Evolutionary conservation across 2,797 vertebrate genomes (phyloP), one percentile per base, ranked within the genome.

Genomic region (Tapera naevia): DNA sequence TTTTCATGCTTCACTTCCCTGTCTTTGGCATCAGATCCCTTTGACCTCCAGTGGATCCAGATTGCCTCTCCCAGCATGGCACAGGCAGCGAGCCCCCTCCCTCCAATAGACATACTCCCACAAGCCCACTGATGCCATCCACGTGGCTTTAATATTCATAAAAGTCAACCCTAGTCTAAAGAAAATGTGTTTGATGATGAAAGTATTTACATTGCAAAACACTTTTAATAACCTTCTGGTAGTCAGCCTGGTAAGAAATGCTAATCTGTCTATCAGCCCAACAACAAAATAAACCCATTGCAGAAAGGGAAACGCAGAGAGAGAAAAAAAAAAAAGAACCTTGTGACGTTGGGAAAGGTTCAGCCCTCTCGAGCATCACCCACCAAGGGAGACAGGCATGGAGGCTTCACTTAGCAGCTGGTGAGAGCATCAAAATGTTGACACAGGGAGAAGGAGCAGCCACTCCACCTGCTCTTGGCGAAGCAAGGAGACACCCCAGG

Each of bases 171-270:
- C 45, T 41, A 69, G 85, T 92, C 88, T 95, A 92, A 95, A 93
- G 96, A 93, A 96, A 96, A 91, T 25, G 81, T 78, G 81, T 61
- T 67, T 75, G 93, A 93, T 93, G 96, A 93, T 72, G 84, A 91
- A 93, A 92, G 93, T 95, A 96, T 97, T 97, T 97, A 96, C 96
- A 97, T 95, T 97, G 94, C 89, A 97, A 96, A 95, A 96, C 82
- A 88, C 73, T 94, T 94, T 62, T 94, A 96, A 96, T 96, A 97
- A 96, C 87, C 88, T 87, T 92, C 92, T 8, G 32, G 86, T 84
- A 94, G 91, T 95, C 95, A 96, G 93, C 85, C 82, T 91, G 79
- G 93, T 97, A 95, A 93, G 94, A 97, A 92, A 96, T 85, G 83
- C 79, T 95, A 96, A 97, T 94, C 95, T 24, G 46, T 89, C 95